Evolutionary conservation across 2,113 vertebrate genomes (phyloP).

Genomic region (Glareola pratincola): DNA sequence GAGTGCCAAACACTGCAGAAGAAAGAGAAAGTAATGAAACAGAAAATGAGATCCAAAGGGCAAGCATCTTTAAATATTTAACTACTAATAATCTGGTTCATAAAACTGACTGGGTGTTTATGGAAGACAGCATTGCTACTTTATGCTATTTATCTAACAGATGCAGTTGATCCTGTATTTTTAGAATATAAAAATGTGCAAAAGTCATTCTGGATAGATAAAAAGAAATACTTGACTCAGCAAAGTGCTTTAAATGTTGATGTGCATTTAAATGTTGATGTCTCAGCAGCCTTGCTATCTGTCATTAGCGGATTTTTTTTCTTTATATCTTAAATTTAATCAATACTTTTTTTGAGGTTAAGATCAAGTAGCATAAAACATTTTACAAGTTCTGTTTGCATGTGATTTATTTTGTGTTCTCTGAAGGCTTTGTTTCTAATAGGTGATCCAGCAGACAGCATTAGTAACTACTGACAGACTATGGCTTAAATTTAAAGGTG

Average conservation of each 20-base stretch:
- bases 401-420: neutral
- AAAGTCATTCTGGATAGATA: neutral
- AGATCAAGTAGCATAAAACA: slow-evolving; percentile 36
- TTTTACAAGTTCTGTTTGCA: neutral
- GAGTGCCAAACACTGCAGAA: neutral
- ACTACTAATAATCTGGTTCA: slow-evolving; percentile 26
- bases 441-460: neutral
- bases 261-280: slow-evolving; percentile 25
- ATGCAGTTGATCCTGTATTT: slow-evolving; percentile 14
- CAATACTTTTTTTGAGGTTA: slow-evolving; percentile 9
- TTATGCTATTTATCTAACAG: slow-evolving; percentile 10
- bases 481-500: neutral
- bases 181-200: slow-evolving; percentile 5
- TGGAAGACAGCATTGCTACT: neutral
- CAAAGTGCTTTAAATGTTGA: slow-evolving; percentile 13
- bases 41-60: slow-evolving; percentile 12
- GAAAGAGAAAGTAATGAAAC: neutral
- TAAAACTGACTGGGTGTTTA: slow-evolving; percentile 4
- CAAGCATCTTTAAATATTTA: slow-evolving; percentile 54
- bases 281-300: slow-evolving; percentile 8
- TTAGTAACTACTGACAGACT: neutral
- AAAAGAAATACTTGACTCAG: slow-evolving; percentile 3
- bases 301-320: neutral
- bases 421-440: neutral
- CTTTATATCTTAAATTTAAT: slow-evolving; percentile 22